These are phyloP conservation scores for Phymorhynchus buccinoides DNA, from an alignment of 1,140 invertebrate genomes.

Conservation along the genomic window DNA sequence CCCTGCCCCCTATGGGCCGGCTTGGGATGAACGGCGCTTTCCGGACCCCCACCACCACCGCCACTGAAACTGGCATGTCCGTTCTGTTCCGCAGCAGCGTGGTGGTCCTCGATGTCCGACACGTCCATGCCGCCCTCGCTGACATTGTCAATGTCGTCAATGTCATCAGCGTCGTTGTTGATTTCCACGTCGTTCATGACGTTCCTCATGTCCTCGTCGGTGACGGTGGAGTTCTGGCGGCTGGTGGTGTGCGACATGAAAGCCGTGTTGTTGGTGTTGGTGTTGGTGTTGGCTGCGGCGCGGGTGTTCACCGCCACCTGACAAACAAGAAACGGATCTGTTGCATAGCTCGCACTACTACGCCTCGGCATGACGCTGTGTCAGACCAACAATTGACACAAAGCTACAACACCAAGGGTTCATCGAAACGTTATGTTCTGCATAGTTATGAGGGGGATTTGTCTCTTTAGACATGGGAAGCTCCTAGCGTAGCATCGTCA, in stretches of 20 bases:
- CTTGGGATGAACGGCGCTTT: background rate
- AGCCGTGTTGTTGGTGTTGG: background rate
- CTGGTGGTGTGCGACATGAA: constrained; percentile 5
- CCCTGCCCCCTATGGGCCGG: constrained; percentile 27
- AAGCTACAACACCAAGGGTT: too few species aligned
- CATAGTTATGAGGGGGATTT: too few species aligned
- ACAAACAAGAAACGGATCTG: too few species aligned
- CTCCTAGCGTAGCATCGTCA: too few species aligned
- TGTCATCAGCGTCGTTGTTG: constrained; percentile 36
- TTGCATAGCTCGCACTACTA: too few species aligned
- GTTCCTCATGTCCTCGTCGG: constrained; percentile 30
- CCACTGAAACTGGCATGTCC: background rate
- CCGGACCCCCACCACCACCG: background rate
- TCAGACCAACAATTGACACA: too few species aligned
- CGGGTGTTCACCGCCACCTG: constrained; percentile 32
- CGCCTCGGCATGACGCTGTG: too few species aligned
- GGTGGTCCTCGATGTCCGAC: constrained; percentile 67
- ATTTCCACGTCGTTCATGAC: constrained; percentile 34
- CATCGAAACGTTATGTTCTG: too few species aligned
- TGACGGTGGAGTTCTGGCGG: constrained; percentile 33
- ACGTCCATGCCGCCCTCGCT: constrained; percentile 72
- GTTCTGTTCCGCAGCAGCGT: constrained; percentile 31
- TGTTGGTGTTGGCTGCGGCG: background rate
- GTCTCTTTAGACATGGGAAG: too few species aligned
- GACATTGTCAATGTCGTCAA: constrained; percentile 65